Evolutionary conservation across 2,888 invertebrate genomes (phyloP).

Genomic region (Chesias legatella): DNA sequence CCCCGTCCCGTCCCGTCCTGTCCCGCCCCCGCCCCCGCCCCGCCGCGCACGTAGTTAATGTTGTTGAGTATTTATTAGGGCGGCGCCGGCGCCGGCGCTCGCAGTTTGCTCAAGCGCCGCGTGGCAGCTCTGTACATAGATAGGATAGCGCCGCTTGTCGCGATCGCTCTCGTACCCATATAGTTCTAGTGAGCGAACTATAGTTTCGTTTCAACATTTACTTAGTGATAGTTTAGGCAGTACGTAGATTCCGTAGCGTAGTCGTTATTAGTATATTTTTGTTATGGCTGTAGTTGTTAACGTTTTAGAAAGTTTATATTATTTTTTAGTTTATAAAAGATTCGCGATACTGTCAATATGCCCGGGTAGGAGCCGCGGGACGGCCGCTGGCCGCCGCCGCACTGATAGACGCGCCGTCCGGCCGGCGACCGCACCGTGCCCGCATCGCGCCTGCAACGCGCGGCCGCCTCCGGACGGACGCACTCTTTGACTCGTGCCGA

Average conservation of each 20-base stretch:
- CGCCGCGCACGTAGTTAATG: slow-evolving; percentile 36
- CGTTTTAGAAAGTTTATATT: slow-evolving; percentile 75
- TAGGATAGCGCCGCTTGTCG: slow-evolving; percentile 29
- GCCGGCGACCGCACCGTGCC: slow-evolving; percentile 11
- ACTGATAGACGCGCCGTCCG: slow-evolving; percentile 25
- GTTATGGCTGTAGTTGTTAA: slow-evolving; percentile 80
- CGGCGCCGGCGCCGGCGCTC: slow-evolving; percentile 37
- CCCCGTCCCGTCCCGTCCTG: slow-evolving; percentile 37
- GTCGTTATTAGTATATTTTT: slow-evolving; percentile 77
- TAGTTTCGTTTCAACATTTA: slow-evolving; percentile 74
- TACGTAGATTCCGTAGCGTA: slow-evolving; percentile 74
- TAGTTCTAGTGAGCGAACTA: slow-evolving; percentile 59
- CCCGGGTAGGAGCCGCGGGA: slow-evolving; percentile 54
- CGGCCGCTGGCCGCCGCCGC: too few species aligned
- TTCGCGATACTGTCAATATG: slow-evolving; percentile 53
- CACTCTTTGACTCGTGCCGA: slow-evolving; percentile 65
- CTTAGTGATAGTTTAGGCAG: slow-evolving; percentile 76
- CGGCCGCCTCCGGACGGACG: slow-evolving; percentile 23
- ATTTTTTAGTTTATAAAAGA: slow-evolving; percentile 68
- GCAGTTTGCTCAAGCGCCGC: slow-evolving; percentile 42
- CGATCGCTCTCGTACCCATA: slow-evolving; percentile 41
- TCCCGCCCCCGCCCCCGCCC: slow-evolving; percentile 4
- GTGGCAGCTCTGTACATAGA: slow-evolving; percentile 27
- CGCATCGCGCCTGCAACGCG: slow-evolving; percentile 20
- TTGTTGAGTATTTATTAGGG: slow-evolving; percentile 48